These are phyloP conservation scores for Tachycineta bicolor DNA, from an alignment of 2,113 vertebrate species.

Conservation along the genomic window DNA sequence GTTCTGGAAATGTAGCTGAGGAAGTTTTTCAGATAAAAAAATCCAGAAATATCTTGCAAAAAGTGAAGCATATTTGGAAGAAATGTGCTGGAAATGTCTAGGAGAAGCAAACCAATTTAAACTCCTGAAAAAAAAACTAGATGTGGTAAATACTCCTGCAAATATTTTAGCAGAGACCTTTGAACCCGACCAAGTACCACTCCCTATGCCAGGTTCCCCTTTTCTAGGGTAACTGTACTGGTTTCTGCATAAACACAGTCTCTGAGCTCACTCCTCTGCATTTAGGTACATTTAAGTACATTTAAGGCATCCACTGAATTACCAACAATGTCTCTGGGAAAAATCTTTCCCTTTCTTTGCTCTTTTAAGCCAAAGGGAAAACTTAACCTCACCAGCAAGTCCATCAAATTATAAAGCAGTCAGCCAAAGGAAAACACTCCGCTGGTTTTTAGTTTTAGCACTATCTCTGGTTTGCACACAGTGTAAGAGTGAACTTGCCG, in stretches of 20 bases:
- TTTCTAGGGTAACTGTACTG: neutral
- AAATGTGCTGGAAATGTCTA: neutral
- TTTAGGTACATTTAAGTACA: too few species aligned
- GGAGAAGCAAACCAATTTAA: neutral
- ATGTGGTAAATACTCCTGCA: neutral
- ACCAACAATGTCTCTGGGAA: neutral
- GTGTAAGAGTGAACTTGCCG: neutral
- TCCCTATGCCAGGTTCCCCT: neutral
- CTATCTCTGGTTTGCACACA: neutral
- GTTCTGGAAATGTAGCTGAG: neutral
- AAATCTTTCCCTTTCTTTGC: neutral
- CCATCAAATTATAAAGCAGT: neutral
- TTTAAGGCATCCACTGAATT: neutral
- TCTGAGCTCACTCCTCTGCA: neutral
- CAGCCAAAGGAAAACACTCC: neutral
- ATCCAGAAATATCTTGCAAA: neutral
- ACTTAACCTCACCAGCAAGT: neutral
- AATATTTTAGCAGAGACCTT: neutral
- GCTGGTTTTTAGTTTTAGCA: neutral
- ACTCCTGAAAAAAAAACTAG: neutral
- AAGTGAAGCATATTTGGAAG: neutral
- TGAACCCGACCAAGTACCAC: neutral
- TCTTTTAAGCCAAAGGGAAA: neutral
- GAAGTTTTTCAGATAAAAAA: neutral
- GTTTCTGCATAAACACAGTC: neutral